Conservation (phyloP, 2,888 invertebrate genomes). For the Lepidocyrtoides sp. region DNA sequence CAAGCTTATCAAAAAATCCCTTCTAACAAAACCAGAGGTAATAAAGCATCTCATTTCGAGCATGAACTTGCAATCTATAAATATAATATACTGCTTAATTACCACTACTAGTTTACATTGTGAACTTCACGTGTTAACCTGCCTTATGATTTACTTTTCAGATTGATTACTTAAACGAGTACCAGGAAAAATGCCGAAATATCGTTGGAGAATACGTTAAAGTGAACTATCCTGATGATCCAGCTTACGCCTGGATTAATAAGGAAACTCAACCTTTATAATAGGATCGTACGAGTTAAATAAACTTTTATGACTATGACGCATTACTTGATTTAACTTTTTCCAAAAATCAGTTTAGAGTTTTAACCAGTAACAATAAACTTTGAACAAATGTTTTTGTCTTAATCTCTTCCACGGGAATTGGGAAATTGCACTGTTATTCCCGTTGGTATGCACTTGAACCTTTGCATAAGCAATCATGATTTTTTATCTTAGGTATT, state of each 20-base stretch:
- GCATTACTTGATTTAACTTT: too few relatives aligned
- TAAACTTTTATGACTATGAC: too few relatives aligned
- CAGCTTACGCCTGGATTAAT: slow-evolving; percentile 78
- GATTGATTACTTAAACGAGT: slow-evolving; percentile 93
- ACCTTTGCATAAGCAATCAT: too few relatives aligned
- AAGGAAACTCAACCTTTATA: slow-evolving; percentile 78
- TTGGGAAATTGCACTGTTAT: too few relatives aligned
- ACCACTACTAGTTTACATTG: neutral
- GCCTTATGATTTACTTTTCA: slow-evolving; percentile 85
- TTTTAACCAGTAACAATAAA: too few relatives aligned
- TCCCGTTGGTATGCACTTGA: too few relatives aligned
- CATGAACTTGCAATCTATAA: neutral
- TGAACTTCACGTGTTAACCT: neutral
- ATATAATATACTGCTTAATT: neutral
- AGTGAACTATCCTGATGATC: slow-evolving; percentile 40
- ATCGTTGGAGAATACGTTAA: slow-evolving; percentile 88
- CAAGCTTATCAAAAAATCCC: slow-evolving; percentile 90
- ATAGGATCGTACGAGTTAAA: too few relatives aligned
- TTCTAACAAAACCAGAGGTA: slow-evolving; percentile 93
- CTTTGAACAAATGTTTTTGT: too few relatives aligned
- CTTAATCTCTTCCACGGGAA: too few relatives aligned
- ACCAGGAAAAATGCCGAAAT: slow-evolving; percentile 92
- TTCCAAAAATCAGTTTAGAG: too few relatives aligned
- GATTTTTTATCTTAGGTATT: too few relatives aligned
- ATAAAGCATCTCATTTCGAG: neutral